phyloP scores from a whole-genome alignment of 2,113 vertebrate genomes.

The Clupea harengus region DNA sequence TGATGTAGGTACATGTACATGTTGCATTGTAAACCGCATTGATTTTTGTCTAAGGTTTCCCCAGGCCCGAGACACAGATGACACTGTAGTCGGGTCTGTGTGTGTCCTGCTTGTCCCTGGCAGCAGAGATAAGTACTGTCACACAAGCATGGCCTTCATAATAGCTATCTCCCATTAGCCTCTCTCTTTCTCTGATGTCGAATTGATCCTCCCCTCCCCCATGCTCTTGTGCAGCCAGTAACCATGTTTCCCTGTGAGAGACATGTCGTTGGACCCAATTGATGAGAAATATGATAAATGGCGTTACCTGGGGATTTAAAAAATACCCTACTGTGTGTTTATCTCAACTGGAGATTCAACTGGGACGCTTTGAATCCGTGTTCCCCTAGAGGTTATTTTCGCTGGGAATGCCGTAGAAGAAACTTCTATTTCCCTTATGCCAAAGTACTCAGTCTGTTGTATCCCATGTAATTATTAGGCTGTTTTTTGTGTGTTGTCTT shows the following conservation, averaged over 20 bases:
- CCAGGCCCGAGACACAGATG: conserved; percentile 7
- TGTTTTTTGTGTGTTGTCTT: background rate
- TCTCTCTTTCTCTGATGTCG: background rate
- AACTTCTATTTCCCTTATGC: background rate
- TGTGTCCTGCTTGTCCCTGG: conserved; percentile 4
- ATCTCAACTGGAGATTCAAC: background rate
- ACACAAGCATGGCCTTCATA: background rate
- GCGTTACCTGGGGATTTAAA: background rate
- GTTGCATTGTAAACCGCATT: conserved; percentile 22
- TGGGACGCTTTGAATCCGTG: background rate
- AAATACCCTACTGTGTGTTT: background rate
- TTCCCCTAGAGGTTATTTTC: background rate
- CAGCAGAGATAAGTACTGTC: background rate
- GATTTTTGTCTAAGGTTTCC: conserved; percentile 26
- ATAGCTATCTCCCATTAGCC: background rate
- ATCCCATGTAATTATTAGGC: background rate
- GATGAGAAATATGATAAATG: background rate
- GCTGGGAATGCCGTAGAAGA: background rate
- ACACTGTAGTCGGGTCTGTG: background rate
- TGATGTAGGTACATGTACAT: conserved; percentile 11
- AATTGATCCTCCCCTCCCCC: conserved; percentile 4
- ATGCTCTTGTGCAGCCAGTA: background rate
- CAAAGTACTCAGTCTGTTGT: background rate
- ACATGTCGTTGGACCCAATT: background rate
- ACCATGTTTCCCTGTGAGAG: background rate